Evolutionary conservation across 1,140 invertebrate species (phyloP), one percentile per base, ranked within the genome.

Genomic region (Eciton burchellii): DNA sequence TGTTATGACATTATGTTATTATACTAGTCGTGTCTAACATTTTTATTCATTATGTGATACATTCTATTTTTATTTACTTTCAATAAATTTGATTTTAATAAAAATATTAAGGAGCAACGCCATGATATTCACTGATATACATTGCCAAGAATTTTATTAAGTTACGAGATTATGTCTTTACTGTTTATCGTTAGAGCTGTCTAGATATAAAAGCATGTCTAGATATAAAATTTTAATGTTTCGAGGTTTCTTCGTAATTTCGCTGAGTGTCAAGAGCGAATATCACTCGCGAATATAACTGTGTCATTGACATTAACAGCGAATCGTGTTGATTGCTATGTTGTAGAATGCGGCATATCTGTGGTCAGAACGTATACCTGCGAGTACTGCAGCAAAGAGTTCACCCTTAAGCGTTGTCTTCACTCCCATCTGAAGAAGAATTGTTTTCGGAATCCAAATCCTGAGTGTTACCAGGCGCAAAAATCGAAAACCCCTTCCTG

Each of bases 381-480:
- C 45, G 19, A 52, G 9, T 68, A 24, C 16, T 84, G 83, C 70
- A 57, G 29, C 41, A 84, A 84, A 41, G 24, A 45, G 29, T 84
- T 84, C n/a, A 60, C n/a, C 8, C 41, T 35, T 41, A 49, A 56
- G 8, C 26, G 35, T 62, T 24, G 66, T 54, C 21, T 82, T 21
- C 54, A 62, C 14, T 12, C 19, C 0, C 83, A 81, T 52, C 3
- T 63, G 43, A 63, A 59, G 70, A 89, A 60, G 3, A 72, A 72
- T 11, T 92, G 91, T 70, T 87, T 90, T 43, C 88, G 81, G 21
- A 91, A 92, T 66, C 89, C 89, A 0, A 54, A 43, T 1, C 84
- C 90, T 2, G 57, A 35, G 1, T 90, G 70, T 47, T 87, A 86
- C 56, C 66, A 83, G 11, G 35, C 68, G 29, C 66, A 73, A 16